Conservation (phyloP, 2,113 vertebrate genomes). For the Halcyon malimbica region DNA sequence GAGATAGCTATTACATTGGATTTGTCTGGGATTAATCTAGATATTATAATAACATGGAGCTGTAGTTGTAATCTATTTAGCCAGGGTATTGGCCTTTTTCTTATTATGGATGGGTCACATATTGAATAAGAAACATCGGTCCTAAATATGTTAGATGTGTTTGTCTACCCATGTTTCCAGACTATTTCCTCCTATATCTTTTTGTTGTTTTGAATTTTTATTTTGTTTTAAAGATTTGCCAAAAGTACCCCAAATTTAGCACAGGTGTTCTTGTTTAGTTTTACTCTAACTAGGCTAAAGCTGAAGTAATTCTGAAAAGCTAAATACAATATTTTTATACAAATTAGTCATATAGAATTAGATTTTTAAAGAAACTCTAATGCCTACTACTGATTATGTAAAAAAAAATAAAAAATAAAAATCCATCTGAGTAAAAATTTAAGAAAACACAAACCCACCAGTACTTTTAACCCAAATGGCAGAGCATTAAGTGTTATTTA, state of each 20-base stretch:
- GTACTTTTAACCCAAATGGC: not conserved
- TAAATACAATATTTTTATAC: not conserved
- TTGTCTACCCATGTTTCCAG: not conserved
- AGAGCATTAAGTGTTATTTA: not conserved
- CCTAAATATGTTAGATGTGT: not conserved
- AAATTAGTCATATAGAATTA: not conserved
- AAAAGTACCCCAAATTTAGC: not conserved
- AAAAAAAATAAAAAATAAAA: not conserved
- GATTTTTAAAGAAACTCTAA: not conserved
- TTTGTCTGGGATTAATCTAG: not conserved
- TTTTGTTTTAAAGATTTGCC: not conserved
- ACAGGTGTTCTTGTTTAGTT: not conserved
- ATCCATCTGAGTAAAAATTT: not conserved
- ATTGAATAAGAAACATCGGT: not conserved
- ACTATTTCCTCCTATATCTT: not conserved
- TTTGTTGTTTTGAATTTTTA: not conserved
- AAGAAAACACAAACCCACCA: not conserved
- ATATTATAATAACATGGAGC: not conserved
- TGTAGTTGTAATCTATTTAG: not conserved
- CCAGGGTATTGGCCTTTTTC: not conserved
- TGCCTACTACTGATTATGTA: not conserved
- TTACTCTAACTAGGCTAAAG: not conserved
- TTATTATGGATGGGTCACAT: not conserved
- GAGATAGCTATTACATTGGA: not conserved
- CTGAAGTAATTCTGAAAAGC: not conserved